Percentiles rank a stretch among this genome's conserved stretches.
Conservation (phyloP, 2,797 vertebrate species). For the Distichodus sexfasciatus region DNA sequence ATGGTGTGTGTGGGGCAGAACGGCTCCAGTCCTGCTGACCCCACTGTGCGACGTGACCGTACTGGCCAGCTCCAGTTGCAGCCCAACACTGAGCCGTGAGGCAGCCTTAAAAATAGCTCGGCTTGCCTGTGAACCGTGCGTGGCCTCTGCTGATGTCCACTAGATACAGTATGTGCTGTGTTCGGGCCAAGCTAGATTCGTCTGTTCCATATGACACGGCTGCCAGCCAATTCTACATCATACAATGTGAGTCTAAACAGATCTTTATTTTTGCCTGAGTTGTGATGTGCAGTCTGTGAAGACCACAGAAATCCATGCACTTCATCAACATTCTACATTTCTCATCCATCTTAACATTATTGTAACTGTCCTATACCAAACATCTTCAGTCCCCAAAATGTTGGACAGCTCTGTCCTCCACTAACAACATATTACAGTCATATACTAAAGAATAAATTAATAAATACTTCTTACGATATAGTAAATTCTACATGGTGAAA, state of each 20-base stretch:
- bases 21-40: conserved; percentile 70
- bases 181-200: background rate
- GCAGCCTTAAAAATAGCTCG: conserved; percentile 88
- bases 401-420: no score
- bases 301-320: no score
- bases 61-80: conserved; percentile 89
- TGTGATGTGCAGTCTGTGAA: no score
- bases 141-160: conserved; percentile 36
- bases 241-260: background rate
- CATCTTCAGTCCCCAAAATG: no score
- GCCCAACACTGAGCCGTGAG: conserved; percentile 84
- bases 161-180: background rate
- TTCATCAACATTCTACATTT: no score
- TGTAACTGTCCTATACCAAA: no score
- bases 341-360: no score
- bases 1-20: conserved; percentile 60
- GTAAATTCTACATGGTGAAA: no score
- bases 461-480: no score
- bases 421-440: no score
- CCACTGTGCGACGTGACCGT: conserved; percentile 79
- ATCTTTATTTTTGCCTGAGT: no score
- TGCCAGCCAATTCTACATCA: background rate
- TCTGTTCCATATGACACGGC: background rate
- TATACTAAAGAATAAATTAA: no score
- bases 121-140: conserved; percentile 66